Percentiles rank a stretch among this genome's conserved stretches.
phyloP scores from a whole-genome alignment of 1,140 invertebrate genomes.

The Drosophila nigrodunni region DNA sequence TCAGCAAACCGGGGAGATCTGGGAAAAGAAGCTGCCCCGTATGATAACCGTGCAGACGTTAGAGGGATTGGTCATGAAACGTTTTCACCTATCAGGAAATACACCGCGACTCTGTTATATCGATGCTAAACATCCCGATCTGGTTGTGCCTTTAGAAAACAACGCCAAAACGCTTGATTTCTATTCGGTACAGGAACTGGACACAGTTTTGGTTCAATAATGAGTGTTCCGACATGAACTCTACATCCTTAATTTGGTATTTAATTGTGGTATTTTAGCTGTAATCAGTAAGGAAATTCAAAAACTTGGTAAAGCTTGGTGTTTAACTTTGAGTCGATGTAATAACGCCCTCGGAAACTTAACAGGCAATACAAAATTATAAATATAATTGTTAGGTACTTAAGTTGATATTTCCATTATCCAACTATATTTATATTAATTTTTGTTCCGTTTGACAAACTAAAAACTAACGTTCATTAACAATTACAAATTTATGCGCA shows the following conservation, averaged over 20 bases:
- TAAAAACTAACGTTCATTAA: slow-evolving; percentile 44
- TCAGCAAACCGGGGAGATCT: slow-evolving; percentile 85
- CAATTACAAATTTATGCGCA: not conserved
- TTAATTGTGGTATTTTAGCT: slow-evolving; percentile 59
- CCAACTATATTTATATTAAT: slow-evolving; percentile 42
- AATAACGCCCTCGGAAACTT: slow-evolving; percentile 12
- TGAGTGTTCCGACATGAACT: not conserved
- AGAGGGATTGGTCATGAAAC: slow-evolving; percentile 78
- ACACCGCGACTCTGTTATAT: slow-evolving; percentile 85
- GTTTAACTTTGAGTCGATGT: slow-evolving; percentile 13
- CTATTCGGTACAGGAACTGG: slow-evolving; percentile 93
- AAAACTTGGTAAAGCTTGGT: slow-evolving; percentile 32
- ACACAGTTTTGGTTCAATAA: slow-evolving; percentile 88
- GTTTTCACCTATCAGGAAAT: slow-evolving; percentile 56
- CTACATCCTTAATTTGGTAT: slow-evolving; percentile 35
- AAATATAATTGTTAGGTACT: slow-evolving; percentile 47
- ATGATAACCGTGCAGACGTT: slow-evolving; percentile 94
- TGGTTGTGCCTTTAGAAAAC: slow-evolving; percentile 91
- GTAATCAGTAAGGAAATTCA: slow-evolving; percentile 24
- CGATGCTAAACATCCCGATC: slow-evolving; percentile 87
- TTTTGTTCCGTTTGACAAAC: slow-evolving; percentile 55
- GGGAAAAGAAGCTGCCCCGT: slow-evolving; percentile 90
- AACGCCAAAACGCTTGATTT: slow-evolving; percentile 91
- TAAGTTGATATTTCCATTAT: slow-evolving; percentile 53
- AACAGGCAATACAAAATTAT: slow-evolving; percentile 53